Evolutionary conservation across 2,888 invertebrate species (phyloP).

Genomic region (Apeira syringaria): DNA sequence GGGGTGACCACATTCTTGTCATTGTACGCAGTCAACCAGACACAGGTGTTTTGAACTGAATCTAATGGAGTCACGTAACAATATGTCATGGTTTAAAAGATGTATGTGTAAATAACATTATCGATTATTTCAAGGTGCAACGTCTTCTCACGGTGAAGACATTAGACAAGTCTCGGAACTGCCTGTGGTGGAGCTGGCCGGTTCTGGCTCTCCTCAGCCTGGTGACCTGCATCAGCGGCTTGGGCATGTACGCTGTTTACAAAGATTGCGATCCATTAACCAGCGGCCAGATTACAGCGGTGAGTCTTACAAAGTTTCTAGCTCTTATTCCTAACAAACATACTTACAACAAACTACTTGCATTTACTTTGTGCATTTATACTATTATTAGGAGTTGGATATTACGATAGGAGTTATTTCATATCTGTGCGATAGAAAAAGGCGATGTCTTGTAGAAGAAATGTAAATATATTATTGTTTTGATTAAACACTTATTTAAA

Average conservation of each 20-base stretch:
- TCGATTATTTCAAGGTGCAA: conserved; percentile 77
- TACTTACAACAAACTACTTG: too few relatives aligned
- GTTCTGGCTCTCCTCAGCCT: conserved; percentile 89
- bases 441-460: too few relatives aligned
- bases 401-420: too few relatives aligned
- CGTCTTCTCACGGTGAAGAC: conserved; percentile 88
- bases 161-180: conserved; percentile 86
- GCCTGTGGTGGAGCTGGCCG: conserved; percentile 92
- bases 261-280: conserved; percentile 90
- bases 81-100: too few relatives aligned
- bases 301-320: conserved; percentile 42
- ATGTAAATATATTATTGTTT: too few relatives aligned
- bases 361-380: too few relatives aligned
- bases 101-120: too few relatives aligned
- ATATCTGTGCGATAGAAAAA: too few relatives aligned
- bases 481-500: too few relatives aligned
- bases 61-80: too few relatives aligned
- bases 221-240: conserved; percentile 89
- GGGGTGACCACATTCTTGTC: conserved; percentile 91
- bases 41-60: conserved; percentile 70
- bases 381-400: too few relatives aligned
- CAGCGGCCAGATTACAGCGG: conserved; percentile 83
- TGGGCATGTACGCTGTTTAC: conserved; percentile 94
- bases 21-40: conserved; percentile 94
- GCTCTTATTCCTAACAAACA: too few relatives aligned